Base-by-base conservation (phyloP, 2,113 vertebrate species). In the Asarcornis scutulata region DNA sequence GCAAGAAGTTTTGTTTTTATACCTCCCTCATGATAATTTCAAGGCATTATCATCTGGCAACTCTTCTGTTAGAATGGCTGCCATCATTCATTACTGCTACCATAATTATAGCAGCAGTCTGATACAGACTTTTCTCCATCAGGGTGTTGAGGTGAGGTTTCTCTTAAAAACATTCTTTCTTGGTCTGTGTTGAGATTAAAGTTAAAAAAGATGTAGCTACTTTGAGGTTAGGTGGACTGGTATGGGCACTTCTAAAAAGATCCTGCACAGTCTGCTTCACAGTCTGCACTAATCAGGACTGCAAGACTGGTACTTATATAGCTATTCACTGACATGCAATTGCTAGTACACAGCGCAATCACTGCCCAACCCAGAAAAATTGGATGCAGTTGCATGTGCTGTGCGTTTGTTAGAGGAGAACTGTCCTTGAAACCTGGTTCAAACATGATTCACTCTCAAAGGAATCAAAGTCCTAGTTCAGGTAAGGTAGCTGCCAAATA, bases 391-490 rank as follows among this genome's bases (percentile, higher is more conserved):
- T 86, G 56, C 76, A 75, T 86, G 73, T 81, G 83, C 77, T 84
- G 60, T 1, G 3, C 2, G 0, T 46, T 81, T 72, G 60, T 64
- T 83, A 94, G 67, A 89, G 66, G 8, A 77, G 90, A 91, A 40
- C 76, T 93, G 95, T 75, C 95, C 93, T 96, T 97, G 96, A 96
- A 95, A 94, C 86, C 76, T 68, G 92, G 79, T 94, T 96, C 88
- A 94, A 95, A 92, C 76, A 86, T 64, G 83, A 86, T 86, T 96
- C 92, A 90, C 60, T 69, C 90, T 84, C 92, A 86, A 50, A 96
- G 83, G 90, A 97, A 72, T 93, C 96, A 96, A 95, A 97, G 95
- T 97, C 94, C 95, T 86, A 78, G 90, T 95, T 97, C 76, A 93
- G 93, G 86, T 86, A 69, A 91, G 14, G 58, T 81, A 91, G 93